Evolutionary conservation across 2,797 vertebrate genomes (phyloP).

Genomic region (Otolemur crassicaudatus): DNA sequence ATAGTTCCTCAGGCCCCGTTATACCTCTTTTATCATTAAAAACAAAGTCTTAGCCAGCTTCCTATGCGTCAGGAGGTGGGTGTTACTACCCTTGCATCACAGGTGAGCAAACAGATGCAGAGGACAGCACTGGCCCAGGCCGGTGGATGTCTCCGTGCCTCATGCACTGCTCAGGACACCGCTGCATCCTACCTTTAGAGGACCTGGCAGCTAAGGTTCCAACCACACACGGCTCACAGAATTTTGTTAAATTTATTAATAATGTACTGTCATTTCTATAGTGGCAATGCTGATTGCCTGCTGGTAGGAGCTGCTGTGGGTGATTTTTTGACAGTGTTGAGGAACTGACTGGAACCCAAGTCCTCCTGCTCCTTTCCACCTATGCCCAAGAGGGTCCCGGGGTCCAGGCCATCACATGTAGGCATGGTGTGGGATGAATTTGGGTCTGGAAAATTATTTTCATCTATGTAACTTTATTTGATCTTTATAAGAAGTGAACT

Average conservation of each 20-base stretch:
- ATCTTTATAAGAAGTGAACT: neutral
- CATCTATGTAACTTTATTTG: neutral
- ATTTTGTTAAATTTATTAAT: slow-evolving; percentile 29
- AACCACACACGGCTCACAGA: neutral
- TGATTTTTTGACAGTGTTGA: neutral
- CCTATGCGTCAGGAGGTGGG: neutral
- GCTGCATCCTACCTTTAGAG: neutral
- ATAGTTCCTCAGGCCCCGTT: slow-evolving; percentile 47
- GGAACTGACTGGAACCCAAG: neutral
- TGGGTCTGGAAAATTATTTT: slow-evolving; percentile 12
- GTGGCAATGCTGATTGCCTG: neutral
- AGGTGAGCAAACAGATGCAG: slow-evolving; percentile 53
- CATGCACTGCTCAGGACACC: slow-evolving; percentile 32
- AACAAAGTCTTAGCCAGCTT: slow-evolving; percentile 60
- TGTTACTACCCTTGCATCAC: slow-evolving; percentile 54
- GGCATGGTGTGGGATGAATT: neutral
- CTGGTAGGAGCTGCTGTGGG: neutral
- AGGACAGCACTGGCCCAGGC: slow-evolving; percentile 41
- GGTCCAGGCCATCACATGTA: neutral
- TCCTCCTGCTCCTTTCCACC: neutral
- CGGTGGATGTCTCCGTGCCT: neutral
- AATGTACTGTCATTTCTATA: neutral
- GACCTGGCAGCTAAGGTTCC: neutral
- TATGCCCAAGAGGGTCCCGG: neutral
- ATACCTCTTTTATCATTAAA: slow-evolving; percentile 70